phyloP scores from a whole-genome alignment of 2,888 invertebrate species.

The Drosophila macrothrix region DNA sequence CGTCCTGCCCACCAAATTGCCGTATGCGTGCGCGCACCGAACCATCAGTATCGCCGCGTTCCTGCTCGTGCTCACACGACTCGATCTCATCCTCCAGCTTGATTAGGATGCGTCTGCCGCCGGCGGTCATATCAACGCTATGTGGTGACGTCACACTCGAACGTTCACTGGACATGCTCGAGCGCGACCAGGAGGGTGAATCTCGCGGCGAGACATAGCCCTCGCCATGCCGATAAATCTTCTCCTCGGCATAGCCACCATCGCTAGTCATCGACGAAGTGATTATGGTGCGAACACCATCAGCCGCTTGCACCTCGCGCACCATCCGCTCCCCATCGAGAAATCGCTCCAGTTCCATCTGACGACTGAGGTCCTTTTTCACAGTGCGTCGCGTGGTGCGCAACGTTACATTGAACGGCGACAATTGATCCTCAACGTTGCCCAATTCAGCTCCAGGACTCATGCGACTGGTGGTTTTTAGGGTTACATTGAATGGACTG shows the following conservation, averaged over 20 bases:
- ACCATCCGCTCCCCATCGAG: constrained; percentile 90
- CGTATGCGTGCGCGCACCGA: constrained; percentile 71
- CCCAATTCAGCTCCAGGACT: constrained; percentile 71
- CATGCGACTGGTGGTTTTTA: constrained; percentile 85
- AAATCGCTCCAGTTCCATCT: constrained; percentile 85
- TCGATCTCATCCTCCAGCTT: constrained; percentile 77
- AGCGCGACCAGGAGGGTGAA: constrained; percentile 75
- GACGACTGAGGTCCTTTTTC: constrained; percentile 58
- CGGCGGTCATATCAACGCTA: constrained; percentile 82
- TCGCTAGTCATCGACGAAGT: constrained; percentile 82
- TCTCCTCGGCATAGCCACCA: constrained; percentile 81
- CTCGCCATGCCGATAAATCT: constrained; percentile 82
- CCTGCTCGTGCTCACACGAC: constrained; percentile 35
- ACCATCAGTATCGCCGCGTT: constrained; percentile 73
- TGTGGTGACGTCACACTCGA: constrained; percentile 79
- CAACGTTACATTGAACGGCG: constrained; percentile 81
- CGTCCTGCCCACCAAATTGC: constrained; percentile 67
- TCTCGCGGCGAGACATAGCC: constrained; percentile 80
- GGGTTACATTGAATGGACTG: constrained; percentile 85
- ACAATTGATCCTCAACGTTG: constrained; percentile 69
- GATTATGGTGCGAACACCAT: constrained; percentile 84
- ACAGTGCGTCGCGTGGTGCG: constrained; percentile 68
- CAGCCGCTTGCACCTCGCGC: constrained; percentile 86
- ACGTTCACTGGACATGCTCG: constrained; percentile 73
- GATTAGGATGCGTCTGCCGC: constrained; percentile 81